Evolutionary conservation across 2,797 vertebrate species (phyloP).

Genomic region (Liparis tanakae): DNA sequence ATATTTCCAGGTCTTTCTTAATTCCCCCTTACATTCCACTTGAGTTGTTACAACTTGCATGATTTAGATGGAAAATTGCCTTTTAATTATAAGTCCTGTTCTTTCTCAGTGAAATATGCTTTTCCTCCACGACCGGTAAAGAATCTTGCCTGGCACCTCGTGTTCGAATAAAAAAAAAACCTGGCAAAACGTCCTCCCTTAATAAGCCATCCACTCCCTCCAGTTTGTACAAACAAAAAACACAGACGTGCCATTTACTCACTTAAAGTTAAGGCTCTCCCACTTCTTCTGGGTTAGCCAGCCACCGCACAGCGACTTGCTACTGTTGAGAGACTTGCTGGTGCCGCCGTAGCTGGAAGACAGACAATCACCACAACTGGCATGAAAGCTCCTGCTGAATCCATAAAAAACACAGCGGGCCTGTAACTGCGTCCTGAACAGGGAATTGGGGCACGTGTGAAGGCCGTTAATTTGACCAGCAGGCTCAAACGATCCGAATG

Average conservation of each 20-base stretch:
- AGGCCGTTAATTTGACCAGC: slow-evolving; percentile 35
- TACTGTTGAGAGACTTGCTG: slow-evolving; percentile 65
- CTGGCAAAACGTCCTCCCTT: slow-evolving; percentile 38
- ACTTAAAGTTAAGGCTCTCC: slow-evolving; percentile 82
- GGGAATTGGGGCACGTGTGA: slow-evolving; percentile 36
- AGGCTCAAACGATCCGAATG: slow-evolving; percentile 46
- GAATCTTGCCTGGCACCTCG: slow-evolving; percentile 49
- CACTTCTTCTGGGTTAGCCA: slow-evolving; percentile 76
- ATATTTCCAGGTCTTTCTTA: slow-evolving; percentile 25
- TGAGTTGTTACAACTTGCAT: slow-evolving; percentile 22
- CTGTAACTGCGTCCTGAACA: slow-evolving; percentile 46
- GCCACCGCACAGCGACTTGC: slow-evolving; percentile 69
- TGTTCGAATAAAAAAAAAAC: slow-evolving; percentile 55
- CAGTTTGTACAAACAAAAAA: slow-evolving; percentile 29
- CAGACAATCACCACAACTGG: slow-evolving; percentile 61
- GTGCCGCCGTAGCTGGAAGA: slow-evolving; percentile 72
- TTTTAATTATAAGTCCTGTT: slow-evolving; percentile 31
- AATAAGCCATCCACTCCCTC: slow-evolving; percentile 49
- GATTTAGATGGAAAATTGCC: slow-evolving; percentile 42
- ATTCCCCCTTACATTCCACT: slow-evolving; percentile 38
- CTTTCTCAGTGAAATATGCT: slow-evolving; percentile 37
- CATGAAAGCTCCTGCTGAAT: slow-evolving; percentile 36
- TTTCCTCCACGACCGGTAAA: slow-evolving; percentile 40
- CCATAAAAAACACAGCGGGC: slow-evolving; percentile 25
- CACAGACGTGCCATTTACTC: slow-evolving; percentile 70